Conservation (phyloP, 2,888 invertebrate species). For the Heliconius ethilla region DNA sequence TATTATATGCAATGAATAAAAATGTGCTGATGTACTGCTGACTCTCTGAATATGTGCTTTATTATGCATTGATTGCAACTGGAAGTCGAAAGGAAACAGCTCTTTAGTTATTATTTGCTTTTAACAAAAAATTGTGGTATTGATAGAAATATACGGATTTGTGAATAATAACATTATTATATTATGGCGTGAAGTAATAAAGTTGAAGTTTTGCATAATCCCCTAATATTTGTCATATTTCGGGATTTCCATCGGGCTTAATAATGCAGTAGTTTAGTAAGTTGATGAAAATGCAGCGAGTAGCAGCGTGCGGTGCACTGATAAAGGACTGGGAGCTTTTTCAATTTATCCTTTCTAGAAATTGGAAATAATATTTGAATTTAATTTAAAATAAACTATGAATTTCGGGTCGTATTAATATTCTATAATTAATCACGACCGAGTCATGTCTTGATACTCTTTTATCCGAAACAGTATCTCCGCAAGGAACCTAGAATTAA, state of each 20-base stretch:
- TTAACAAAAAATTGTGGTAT: background rate
- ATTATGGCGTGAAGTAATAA: conserved; percentile 38
- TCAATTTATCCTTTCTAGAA: conserved; percentile 52
- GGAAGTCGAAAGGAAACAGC: conserved; percentile 3
- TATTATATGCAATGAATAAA: conserved; percentile 43
- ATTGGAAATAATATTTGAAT: conserved; percentile 16
- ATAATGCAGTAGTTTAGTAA: conserved; percentile 57
- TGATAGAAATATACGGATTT: conserved; percentile 21
- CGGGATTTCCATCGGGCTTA: conserved; percentile 40
- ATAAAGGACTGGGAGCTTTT: conserved; percentile 71
- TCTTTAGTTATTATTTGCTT: conserved; percentile 5
- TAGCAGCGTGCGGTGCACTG: conserved; percentile 60
- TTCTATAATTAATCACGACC: conserved; percentile 46
- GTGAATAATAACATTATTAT: conserved; percentile 33
- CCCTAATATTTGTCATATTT: conserved; percentile 43
- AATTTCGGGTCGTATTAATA: conserved; percentile 42
- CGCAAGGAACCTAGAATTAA: conserved; percentile 70
- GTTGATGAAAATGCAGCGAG: conserved; percentile 62
- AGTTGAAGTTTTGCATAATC: conserved; percentile 42
- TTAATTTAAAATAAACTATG: conserved; percentile 29
- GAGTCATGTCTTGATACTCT: conserved; percentile 48
- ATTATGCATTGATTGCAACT: conserved; percentile 23
- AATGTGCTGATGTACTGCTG: conserved; percentile 32
- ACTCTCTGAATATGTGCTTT: conserved; percentile 28
- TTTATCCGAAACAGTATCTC: conserved; percentile 64